A percentile compares a stretch with the other conserved stretches of the same genome.
These are phyloP conservation scores for Drosophila imparisetae DNA, from an alignment of 2,888 invertebrate genomes.

Conservation along the genomic window DNA sequence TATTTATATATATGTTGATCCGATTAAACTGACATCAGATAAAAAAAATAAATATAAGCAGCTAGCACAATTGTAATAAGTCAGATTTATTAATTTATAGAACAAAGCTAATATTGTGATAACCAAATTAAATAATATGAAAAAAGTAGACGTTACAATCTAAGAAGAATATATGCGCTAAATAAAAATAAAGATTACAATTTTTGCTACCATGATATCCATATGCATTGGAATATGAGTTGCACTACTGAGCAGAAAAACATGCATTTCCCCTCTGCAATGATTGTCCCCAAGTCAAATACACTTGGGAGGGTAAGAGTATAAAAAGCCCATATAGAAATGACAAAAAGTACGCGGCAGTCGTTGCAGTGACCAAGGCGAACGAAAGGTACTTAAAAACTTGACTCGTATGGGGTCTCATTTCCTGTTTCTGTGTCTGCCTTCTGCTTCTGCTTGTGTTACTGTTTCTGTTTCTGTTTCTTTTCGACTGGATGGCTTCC, in stretches of 20 bases:
- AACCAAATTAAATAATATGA: background rate
- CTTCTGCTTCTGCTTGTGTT: conserved; percentile 57
- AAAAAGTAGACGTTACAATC: background rate
- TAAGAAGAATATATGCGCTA: background rate
- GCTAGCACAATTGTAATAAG: background rate
- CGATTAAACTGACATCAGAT: background rate
- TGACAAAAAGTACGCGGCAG: conserved; percentile 18
- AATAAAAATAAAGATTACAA: background rate
- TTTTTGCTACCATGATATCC: background rate
- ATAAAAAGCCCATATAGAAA: conserved; percentile 16
- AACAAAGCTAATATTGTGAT: background rate
- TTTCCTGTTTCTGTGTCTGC: conserved; percentile 61
- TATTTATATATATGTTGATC: background rate
- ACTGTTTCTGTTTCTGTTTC: conserved; percentile 30
- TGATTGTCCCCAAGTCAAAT: background rate
- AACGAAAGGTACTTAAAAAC: conserved; percentile 67
- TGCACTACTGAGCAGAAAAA: background rate
- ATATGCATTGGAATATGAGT: background rate
- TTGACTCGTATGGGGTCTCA: conserved; percentile 59
- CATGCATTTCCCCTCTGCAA: background rate
- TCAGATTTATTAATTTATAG: background rate
- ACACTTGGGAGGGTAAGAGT: conserved; percentile 7
- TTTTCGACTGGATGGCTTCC: conserved; percentile 8
- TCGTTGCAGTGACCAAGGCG: conserved; percentile 54
- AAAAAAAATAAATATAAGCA: background rate